Base-by-base conservation (phyloP, 2,888 invertebrate genomes). In the Alitta virens region DNA sequence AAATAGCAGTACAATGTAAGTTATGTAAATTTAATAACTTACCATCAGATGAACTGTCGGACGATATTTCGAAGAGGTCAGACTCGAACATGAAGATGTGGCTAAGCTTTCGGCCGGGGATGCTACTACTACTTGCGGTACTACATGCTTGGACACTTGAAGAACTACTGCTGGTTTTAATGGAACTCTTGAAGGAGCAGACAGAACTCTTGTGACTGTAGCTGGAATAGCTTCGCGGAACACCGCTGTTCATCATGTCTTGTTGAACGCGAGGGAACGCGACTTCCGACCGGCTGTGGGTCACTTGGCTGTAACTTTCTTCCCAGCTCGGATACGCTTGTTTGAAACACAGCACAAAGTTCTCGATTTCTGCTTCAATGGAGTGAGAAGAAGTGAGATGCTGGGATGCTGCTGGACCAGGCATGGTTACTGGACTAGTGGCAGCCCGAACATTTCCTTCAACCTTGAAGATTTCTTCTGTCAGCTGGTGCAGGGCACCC, bases 261-360 rank as follows among this genome's bases (percentile, higher is more conserved):
- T 5, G 33, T 33, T 33, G 33, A 5, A 33, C 12, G 5, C 33
- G 33, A 33, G 33, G 33, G 12, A 33, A 33, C 33, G 33, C 33
- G 12, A 33, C 33, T 33, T 33, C 33, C 7, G 33, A 33, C 5
- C 33, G 33, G 12, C 33, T 33, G 33, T 33, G 33, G 5, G 46
- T 46, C n/a, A 59, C 51, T 1, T 51, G 51, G 7, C 23, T 52
- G 16, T 49, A 23, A 21, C 51, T 50, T 1, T 25, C 16, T 33
- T 59, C 38, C 59, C 59, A 59, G 18, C 51, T 51, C 2, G 59
- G 59, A 23, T 51, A 59, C 2, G 50, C 40, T 23, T 59, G 46
- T 23, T 59, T 59, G 59, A 59, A 59, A 33, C 50, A 50, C n/a
- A 38, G 50, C 9, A 59, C 59, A 52, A 59, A 59, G 52, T 51